Evolutionary conservation across 1,140 invertebrate genomes (phyloP).

Genomic region (Lasaia peninsularis): DNA sequence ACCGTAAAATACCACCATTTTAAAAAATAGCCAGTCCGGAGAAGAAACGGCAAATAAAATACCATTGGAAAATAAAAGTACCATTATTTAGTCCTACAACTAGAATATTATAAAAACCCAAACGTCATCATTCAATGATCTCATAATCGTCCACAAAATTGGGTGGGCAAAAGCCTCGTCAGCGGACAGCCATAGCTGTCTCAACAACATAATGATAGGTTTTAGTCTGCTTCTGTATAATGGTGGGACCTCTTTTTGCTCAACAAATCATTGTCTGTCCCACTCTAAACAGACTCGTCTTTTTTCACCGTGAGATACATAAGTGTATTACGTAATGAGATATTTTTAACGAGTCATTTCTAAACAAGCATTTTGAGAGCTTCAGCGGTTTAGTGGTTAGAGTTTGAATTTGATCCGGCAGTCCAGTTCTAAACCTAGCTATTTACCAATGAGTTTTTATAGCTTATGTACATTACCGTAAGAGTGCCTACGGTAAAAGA

Average conservation of each 20-base stretch:
- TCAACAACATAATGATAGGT: constrained; percentile 46
- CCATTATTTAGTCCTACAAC: background rate
- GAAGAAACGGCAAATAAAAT: too few species aligned
- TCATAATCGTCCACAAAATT: constrained; percentile 4
- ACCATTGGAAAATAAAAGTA: too few species aligned
- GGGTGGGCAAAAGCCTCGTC: constrained; percentile 28
- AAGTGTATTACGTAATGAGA: background rate
- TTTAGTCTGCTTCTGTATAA: constrained; percentile 44
- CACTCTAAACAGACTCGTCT: constrained; percentile 14
- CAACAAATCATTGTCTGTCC: constrained; percentile 24
- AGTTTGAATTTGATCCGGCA: too few species aligned
- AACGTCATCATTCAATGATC: constrained; percentile 4
- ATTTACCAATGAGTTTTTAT: too few species aligned
- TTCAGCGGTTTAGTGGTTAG: too few species aligned
- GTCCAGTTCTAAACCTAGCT: too few species aligned
- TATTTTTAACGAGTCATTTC: background rate
- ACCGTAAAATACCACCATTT: too few species aligned
- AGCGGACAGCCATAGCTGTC: constrained; percentile 20
- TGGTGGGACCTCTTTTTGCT: constrained; percentile 34
- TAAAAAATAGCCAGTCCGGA: too few species aligned
- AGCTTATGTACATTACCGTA: too few species aligned
- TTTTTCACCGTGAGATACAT: constrained; percentile 12
- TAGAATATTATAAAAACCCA: background rate
- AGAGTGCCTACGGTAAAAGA: too few species aligned
- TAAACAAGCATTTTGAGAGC: too few species aligned